phyloP scores from a whole-genome alignment of 2,797 vertebrate genomes.

The Pangasius larnaudii region DNA sequence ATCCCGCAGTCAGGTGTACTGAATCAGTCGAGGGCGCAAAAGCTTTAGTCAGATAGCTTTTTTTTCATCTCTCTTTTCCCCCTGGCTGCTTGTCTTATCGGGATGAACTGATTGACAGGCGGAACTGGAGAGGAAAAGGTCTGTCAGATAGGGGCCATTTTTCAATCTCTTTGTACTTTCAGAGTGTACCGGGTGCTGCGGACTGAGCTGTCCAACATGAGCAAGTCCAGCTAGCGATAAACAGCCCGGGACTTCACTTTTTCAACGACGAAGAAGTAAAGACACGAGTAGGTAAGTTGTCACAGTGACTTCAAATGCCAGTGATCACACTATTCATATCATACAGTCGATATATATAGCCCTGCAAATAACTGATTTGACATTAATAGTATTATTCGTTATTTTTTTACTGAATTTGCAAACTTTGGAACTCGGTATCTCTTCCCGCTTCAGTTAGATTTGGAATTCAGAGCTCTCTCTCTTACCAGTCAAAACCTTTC shows the following conservation, averaged over 20 bases:
- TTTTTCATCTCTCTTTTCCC: not conserved
- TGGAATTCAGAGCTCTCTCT: not conserved
- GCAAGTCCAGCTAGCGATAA: not conserved
- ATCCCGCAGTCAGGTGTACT: not conserved
- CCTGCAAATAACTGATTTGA: not conserved
- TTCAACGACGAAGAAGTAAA: not conserved
- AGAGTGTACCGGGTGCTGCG: not conserved
- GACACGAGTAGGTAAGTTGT: not conserved
- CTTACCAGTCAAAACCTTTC: not conserved
- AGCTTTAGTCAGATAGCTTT: not conserved
- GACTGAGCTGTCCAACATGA: not conserved
- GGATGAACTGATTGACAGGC: not conserved
- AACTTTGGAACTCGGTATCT: not conserved
- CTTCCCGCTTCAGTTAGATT: not conserved
- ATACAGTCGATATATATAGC: not conserved
- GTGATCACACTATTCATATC: not conserved
- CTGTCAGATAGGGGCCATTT: not conserved
- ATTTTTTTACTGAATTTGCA: not conserved
- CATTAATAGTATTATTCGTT: no score
- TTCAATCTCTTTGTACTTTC: not conserved
- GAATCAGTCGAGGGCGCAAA: not conserved
- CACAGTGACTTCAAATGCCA: not conserved
- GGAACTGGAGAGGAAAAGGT: not conserved
- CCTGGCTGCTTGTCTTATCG: not conserved
- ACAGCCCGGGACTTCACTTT: not conserved